Evolutionary conservation across 2,113 vertebrate species (phyloP).

Genomic region (Vulpes vulpes): DNA sequence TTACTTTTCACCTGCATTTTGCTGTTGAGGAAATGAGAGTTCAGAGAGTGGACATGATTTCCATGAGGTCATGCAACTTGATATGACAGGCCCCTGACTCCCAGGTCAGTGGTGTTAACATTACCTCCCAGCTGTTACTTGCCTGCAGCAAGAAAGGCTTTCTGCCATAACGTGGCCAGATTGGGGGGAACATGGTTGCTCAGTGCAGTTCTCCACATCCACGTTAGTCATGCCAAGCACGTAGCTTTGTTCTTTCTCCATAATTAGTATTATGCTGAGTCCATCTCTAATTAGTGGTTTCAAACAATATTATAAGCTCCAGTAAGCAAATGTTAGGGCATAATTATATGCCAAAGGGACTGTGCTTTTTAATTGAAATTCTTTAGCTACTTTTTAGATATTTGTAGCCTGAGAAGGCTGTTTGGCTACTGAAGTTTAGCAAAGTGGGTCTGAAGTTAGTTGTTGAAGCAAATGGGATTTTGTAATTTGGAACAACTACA

Average conservation of each 20-base stretch:
- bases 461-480: not conserved
- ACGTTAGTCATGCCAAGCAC: not conserved
- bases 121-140: not conserved
- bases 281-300: constrained; percentile 54
- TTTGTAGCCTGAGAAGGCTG: not conserved
- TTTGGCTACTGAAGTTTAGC: not conserved
- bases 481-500: not conserved
- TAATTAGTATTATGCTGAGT: constrained; percentile 35
- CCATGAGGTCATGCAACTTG: not conserved
- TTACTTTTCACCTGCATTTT: constrained; percentile 21
- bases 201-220: not conserved
- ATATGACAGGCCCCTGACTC: not conserved
- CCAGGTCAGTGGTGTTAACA: not conserved
- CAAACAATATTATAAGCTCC: constrained; percentile 32
- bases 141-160: not conserved
- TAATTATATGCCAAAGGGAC: not conserved
- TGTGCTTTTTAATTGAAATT: constrained; percentile 60
- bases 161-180: too few relatives aligned
- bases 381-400: constrained; percentile 33
- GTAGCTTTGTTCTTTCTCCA: constrained; percentile 7
- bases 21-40: not conserved
- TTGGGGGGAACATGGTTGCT: not conserved
- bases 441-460: not conserved
- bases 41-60: not conserved
- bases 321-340: constrained; percentile 31